Percentiles rank a stretch among this genome's conserved stretches.
Evolutionary conservation across 2,113 vertebrate species (phyloP).

Genomic region (Mustela nigripes): DNA sequence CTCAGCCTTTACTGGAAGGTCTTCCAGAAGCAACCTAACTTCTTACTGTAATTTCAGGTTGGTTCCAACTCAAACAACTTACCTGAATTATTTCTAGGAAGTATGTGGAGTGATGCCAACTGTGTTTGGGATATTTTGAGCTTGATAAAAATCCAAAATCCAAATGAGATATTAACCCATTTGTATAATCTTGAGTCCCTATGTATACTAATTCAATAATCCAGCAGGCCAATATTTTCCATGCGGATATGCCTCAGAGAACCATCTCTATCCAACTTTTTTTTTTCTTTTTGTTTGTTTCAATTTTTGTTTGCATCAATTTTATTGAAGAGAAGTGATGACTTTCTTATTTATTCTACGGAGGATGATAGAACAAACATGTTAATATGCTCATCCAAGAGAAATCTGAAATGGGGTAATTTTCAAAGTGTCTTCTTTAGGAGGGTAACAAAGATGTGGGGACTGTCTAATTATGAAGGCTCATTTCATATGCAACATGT

Average conservation of each 20-base stretch:
- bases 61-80: not conserved
- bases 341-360: not conserved
- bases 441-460: not conserved
- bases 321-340: not conserved
- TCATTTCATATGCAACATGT: not conserved
- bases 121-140: not conserved
- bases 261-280: not conserved
- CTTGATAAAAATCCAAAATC: not conserved
- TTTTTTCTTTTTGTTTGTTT: not conserved
- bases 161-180: not conserved
- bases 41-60: not conserved
- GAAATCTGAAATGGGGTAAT: not conserved
- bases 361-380: not conserved
- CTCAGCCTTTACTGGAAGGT: not conserved
- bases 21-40: not conserved
- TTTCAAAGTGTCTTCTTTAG: not conserved
- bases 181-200: not conserved
- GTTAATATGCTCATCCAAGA: not conserved
- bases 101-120: not conserved
- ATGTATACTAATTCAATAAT: not conserved
- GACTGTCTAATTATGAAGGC: not conserved
- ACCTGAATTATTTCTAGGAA: slow-evolving; percentile 8
- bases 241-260: not conserved
- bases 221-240: not conserved
- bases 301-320: not conserved